A percentile compares a stretch with the other conserved stretches of the same genome.
Conservation (phyloP, 1,140 invertebrate species). For the Procambarus virginalis region DNA sequence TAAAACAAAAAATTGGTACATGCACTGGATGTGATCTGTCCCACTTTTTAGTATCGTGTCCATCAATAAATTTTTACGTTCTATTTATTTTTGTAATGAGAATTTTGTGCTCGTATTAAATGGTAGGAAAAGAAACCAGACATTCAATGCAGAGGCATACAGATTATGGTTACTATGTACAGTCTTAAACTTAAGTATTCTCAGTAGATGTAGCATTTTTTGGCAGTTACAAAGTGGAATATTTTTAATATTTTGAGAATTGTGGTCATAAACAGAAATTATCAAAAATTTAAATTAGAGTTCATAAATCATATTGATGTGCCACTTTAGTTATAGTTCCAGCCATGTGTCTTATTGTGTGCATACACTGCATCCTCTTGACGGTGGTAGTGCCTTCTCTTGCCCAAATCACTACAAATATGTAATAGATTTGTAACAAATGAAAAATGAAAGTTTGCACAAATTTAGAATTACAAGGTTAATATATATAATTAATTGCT, state of each 20-base stretch:
- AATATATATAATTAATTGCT: too few relatives aligned
- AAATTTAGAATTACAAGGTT: neutral
- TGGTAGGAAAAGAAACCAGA: neutral
- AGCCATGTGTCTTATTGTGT: slow-evolving; percentile 62
- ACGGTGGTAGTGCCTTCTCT: slow-evolving; percentile 10
- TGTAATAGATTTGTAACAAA: neutral
- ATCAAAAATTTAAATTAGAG: slow-evolving; percentile 7
- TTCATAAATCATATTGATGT: slow-evolving; percentile 51
- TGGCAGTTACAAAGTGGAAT: slow-evolving; percentile 22
- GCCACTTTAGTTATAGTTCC: slow-evolving; percentile 61
- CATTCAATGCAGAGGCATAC: neutral
- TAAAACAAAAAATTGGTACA: neutral
- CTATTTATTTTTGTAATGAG: neutral
- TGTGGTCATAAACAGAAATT: slow-evolving; percentile 29
- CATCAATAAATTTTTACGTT: neutral
- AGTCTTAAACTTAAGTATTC: neutral
- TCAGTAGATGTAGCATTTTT: slow-evolving; percentile 30
- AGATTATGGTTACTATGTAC: slow-evolving; percentile 1
- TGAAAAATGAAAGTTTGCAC: too few relatives aligned
- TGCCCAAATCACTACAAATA: neutral
- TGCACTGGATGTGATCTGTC: neutral
- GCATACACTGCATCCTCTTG: slow-evolving; percentile 14
- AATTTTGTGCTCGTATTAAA: neutral
- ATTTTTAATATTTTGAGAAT: slow-evolving; percentile 44
- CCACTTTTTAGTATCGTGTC: neutral